Base-by-base conservation (phyloP, 2,888 invertebrate species). In the Fragum whitleyi region DNA sequence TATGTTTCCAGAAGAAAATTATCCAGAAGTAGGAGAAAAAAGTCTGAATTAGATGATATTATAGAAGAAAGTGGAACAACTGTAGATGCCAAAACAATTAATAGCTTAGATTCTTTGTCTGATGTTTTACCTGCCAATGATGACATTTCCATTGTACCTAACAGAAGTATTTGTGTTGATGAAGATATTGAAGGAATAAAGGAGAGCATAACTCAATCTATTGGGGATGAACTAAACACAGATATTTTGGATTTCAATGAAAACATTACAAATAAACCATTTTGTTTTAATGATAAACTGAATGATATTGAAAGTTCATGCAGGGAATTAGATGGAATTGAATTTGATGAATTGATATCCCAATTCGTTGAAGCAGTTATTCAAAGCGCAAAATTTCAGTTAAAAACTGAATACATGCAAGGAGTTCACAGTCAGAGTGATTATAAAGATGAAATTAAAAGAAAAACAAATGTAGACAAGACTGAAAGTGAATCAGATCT, bases 1-100 rank as follows among this genome's bases (percentile, higher is more conserved):
- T n/a, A 47, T 19, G 47, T n/a, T 57, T 28, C 57, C 57, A 23
- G 28, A 0, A 19, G 65, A 7, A 39, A 26, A 42, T 36, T 23
- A 11, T 65, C 65, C 3, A 7, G 26, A 26, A 39, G 65, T 26
- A 65, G 32, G 16, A 36, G 65, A 19, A 65, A 42, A 42, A 9
- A 21, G 16, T 65, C 65, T 2, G 42, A 65, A n/a, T n/a, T 65
- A 14, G 36, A 65, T 19, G 65, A 65, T 19, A 65, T 65, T 23
- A 65, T 5, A 14, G 65, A 65, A 65, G 65, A 26, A 65, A 42
- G 11, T 61, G 32, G n/a, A 9, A 3, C 47, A 47, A 14, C 39
- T 9, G 6, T 39, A 39, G 39, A 39, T 39, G n/a, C n/a, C n/a
- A n/a, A n/a, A n/a, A n/a, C n/a, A n/a, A 51, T 5, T 51, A 21